Evolutionary conservation across 1,140 invertebrate species (phyloP).

Genomic region (Ceratitis capitata): DNA sequence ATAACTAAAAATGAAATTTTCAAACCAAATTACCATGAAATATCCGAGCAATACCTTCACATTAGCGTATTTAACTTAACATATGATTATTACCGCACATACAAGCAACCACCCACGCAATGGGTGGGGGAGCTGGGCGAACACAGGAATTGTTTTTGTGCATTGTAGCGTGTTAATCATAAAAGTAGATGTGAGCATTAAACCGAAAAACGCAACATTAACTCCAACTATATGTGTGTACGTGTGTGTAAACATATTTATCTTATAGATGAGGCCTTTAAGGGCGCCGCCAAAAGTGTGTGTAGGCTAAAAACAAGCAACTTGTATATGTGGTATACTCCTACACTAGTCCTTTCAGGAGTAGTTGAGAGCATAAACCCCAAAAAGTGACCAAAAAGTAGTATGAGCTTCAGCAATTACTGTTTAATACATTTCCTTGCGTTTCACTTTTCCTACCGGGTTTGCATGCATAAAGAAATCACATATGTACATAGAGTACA

Average conservation of each 20-base stretch:
- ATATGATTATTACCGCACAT: neutral
- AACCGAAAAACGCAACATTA: constrained; percentile 22
- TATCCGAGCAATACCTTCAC: neutral
- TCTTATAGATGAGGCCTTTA: neutral
- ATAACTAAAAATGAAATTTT: neutral
- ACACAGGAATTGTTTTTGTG: neutral
- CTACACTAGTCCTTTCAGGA: neutral
- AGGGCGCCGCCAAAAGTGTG: too few species aligned
- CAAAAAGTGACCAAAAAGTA: too few species aligned
- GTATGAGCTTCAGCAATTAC: too few species aligned
- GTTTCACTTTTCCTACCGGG: neutral
- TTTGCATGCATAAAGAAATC: neutral
- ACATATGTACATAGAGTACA: neutral
- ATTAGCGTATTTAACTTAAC: neutral
- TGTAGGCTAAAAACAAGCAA: too few species aligned
- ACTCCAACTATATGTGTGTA: neutral
- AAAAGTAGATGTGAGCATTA: neutral
- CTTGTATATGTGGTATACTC: neutral
- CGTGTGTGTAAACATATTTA: neutral
- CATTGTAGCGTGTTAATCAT: constrained; percentile 2
- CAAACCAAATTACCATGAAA: neutral
- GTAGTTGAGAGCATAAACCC: too few species aligned
- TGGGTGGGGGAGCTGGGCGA: neutral
- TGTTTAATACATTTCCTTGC: neutral
- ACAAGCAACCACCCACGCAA: too few species aligned